Percentiles rank a stretch among this genome's conserved stretches.
These are phyloP conservation scores for Myotis davidii DNA, from an alignment of 2,113 vertebrate genomes.

Conservation along the genomic window DNA sequence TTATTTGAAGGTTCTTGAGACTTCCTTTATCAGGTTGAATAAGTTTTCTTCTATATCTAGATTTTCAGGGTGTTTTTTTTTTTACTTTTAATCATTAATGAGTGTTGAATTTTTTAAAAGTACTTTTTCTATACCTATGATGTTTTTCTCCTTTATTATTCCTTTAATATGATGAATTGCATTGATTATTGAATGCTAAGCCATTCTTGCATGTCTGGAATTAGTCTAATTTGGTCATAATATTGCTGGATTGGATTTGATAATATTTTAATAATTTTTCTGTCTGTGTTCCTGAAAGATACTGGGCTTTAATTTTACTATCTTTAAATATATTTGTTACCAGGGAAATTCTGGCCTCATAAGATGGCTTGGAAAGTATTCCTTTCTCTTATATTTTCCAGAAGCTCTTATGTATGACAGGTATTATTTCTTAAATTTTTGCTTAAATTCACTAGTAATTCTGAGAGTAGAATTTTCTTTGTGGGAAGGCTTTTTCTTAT, in stretches of 20 bases:
- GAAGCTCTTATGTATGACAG: neutral
- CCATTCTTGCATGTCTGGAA: neutral
- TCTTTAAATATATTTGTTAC: neutral
- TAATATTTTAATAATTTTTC: neutral
- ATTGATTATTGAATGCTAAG: neutral
- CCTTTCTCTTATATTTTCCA: neutral
- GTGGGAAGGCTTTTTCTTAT: neutral
- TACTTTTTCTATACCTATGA: neutral
- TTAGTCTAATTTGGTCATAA: neutral
- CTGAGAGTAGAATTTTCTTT: neutral
- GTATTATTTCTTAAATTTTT: neutral
- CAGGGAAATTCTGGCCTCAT: neutral
- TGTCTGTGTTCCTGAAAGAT: neutral
- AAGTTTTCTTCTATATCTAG: neutral
- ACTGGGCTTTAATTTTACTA: neutral
- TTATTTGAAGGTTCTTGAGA: neutral
- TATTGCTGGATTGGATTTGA: neutral
- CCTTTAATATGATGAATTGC: neutral
- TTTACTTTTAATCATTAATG: neutral
- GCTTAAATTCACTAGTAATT: constrained; percentile 22
- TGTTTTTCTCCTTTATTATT: neutral
- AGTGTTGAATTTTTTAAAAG: neutral
- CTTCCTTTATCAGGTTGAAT: neutral
- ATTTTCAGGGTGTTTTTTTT: neutral
- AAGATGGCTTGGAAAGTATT: neutral